Conservation (phyloP, 2,113 vertebrate genomes). For the Puma concolor region DNA sequence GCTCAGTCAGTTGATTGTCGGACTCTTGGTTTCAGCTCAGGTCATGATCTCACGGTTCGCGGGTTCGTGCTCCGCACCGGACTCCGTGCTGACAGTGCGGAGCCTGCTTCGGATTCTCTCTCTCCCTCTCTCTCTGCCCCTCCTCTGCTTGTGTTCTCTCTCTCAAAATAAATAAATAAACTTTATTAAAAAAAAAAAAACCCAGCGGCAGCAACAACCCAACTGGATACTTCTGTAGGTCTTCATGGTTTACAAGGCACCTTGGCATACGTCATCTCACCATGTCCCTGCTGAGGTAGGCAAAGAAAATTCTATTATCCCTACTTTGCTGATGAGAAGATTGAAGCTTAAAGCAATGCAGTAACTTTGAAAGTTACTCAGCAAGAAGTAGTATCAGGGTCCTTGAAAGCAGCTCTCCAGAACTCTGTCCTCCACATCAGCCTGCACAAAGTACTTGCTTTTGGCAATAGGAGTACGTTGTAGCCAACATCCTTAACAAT, state of each 20-base stretch:
- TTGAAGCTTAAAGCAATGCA: background rate
- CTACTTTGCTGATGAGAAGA: constrained; percentile 1
- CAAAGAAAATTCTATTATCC: background rate
- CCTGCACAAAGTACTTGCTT: constrained; percentile 12
- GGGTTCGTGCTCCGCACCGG: too few relatives aligned
- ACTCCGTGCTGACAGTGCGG: too few relatives aligned
- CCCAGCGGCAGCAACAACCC: background rate
- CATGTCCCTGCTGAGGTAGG: background rate
- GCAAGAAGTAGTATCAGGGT: background rate
- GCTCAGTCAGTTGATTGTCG: too few relatives aligned
- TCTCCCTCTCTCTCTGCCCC: too few relatives aligned
- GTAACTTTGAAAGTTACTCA: constrained; percentile 9
- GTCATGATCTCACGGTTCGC: too few relatives aligned
- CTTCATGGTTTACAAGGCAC: background rate
- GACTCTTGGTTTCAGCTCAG: too few relatives aligned
- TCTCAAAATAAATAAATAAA: too few relatives aligned
- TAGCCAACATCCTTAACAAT: background rate
- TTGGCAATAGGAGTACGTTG: background rate
- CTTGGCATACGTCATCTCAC: background rate
- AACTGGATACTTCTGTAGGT: background rate
- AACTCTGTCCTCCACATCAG: background rate
- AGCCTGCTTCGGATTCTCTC: too few relatives aligned
- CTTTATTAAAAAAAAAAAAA: too few relatives aligned
- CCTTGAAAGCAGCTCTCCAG: background rate
- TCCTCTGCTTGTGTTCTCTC: too few relatives aligned